Conservation (phyloP, 2,888 invertebrate genomes). For the Drosophila austrosaltans region DNA sequence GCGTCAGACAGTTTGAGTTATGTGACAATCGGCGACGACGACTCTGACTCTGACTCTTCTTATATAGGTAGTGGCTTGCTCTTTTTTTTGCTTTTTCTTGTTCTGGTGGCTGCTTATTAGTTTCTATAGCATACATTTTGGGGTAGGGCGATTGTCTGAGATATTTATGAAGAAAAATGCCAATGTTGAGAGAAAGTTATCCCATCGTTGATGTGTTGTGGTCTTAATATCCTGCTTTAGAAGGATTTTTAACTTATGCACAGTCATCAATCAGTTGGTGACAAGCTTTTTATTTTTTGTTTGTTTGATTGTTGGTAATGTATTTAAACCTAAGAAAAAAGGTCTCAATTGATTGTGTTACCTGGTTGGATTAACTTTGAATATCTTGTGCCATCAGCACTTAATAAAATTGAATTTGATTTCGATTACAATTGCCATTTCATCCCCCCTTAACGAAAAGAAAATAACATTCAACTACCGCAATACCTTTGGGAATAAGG, state of each 20-base stretch:
- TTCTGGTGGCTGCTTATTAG: constrained; percentile 69
- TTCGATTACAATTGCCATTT: constrained; percentile 15
- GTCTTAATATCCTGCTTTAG: constrained; percentile 59
- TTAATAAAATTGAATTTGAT: constrained; percentile 81
- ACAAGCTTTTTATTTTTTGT: constrained; percentile 44
- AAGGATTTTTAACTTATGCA: constrained; percentile 34
- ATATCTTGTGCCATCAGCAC: constrained; percentile 71
- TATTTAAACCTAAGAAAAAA: constrained; percentile 65
- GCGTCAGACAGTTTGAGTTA: constrained; percentile 76
- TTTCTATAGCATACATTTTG: constrained; percentile 63
- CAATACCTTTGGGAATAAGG: constrained; percentile 66
- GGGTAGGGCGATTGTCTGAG: constrained; percentile 56
- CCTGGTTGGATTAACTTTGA: constrained; percentile 38
- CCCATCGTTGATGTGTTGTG: constrained; percentile 60
- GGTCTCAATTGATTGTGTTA: constrained; percentile 42
- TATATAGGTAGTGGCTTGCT: constrained; percentile 32
- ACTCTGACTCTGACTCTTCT: constrained; percentile 31
- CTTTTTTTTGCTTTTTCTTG: constrained; percentile 40
- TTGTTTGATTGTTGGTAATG: constrained; percentile 22
- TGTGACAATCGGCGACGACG: constrained; percentile 66
- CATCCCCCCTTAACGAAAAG: constrained; percentile 4
- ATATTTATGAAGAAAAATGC: constrained; percentile 72
- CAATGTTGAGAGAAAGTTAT: constrained; percentile 26
- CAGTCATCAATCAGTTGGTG: constrained; percentile 70
- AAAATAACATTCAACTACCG: constrained; percentile 18